These are phyloP conservation scores for Peucedramus taeniatus DNA, from an alignment of 2,113 vertebrate genomes.

Conservation along the genomic window DNA sequence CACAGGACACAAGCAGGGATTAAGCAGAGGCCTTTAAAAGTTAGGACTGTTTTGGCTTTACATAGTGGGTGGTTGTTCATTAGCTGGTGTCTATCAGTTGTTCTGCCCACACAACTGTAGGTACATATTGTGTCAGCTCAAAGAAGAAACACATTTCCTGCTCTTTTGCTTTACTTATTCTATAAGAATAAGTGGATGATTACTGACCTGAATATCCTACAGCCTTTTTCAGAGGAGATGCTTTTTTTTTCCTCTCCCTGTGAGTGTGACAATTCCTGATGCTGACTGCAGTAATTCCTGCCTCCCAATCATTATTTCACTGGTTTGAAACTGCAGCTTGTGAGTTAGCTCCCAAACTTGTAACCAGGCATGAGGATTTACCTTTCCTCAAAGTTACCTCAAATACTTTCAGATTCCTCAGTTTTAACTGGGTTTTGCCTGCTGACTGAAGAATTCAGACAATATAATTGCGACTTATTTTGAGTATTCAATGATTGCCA, in stretches of 20 bases:
- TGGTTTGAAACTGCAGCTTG: not conserved
- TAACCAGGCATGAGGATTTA: not conserved
- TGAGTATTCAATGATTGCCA: not conserved
- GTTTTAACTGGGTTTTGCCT: not conserved
- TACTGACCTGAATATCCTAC: not conserved
- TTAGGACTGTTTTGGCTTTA: not conserved
- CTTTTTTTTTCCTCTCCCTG: not conserved
- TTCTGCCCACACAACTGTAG: not conserved
- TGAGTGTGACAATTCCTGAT: not conserved
- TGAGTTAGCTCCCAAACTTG: not conserved
- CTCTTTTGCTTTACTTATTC: not conserved
- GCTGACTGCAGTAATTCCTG: not conserved
- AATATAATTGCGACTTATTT: not conserved
- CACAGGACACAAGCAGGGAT: not conserved
- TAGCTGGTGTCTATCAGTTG: not conserved
- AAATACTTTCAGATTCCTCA: not conserved
- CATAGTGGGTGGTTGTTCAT: not conserved
- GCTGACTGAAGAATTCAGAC: not conserved
- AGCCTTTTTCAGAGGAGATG: not conserved
- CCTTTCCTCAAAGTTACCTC: not conserved
- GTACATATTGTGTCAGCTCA: not conserved
- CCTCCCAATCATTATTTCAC: not conserved
- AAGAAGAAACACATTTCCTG: not conserved
- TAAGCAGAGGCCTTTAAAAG: not conserved
- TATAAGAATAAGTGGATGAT: not conserved